These are phyloP conservation scores for Nixonia krombeini DNA, from an alignment of 1,140 invertebrate genomes.

Conservation along the genomic window DNA sequence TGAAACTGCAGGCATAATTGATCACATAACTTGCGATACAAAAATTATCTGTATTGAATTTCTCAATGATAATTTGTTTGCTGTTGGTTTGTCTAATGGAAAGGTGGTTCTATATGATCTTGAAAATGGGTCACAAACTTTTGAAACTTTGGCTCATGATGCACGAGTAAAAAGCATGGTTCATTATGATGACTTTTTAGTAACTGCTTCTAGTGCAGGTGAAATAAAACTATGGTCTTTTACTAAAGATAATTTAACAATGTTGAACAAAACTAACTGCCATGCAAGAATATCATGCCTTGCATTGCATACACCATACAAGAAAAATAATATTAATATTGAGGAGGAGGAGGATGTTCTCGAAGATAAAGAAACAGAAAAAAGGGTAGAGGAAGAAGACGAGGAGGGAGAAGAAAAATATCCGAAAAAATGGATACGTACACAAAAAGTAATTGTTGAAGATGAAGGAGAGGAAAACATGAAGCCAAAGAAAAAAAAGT, in stretches of 20 bases:
- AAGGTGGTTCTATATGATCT: slow-evolving; percentile 77
- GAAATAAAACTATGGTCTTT: slow-evolving; percentile 83
- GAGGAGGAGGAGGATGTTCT: too few species aligned
- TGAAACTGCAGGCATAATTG: slow-evolving; percentile 77
- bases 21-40: slow-evolving; percentile 73
- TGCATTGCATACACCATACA: slow-evolving; percentile 42
- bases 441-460: slow-evolving; percentile 52
- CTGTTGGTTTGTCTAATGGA: slow-evolving; percentile 81
- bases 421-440: slow-evolving; percentile 14
- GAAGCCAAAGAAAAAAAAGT: slow-evolving; percentile 16
- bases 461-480: slow-evolving; percentile 42
- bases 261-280: slow-evolving; percentile 56
- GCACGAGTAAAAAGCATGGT: slow-evolving; percentile 79
- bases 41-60: slow-evolving; percentile 79
- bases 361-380: slow-evolving; percentile 14
- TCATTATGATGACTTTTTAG: slow-evolving; percentile 70
- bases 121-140: slow-evolving; percentile 64
- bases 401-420: slow-evolving; percentile 5
- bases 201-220: slow-evolving; percentile 81
- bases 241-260: slow-evolving; percentile 66
- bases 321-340: too few species aligned
- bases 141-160: slow-evolving; percentile 75
- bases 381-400: slow-evolving; percentile 15
- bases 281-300: slow-evolving; percentile 66
- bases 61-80: slow-evolving; percentile 75